Evolutionary conservation across 2,797 vertebrate species (phyloP), one percentile per base, ranked within the genome.

Genomic region (Toxotes lorentzi): DNA sequence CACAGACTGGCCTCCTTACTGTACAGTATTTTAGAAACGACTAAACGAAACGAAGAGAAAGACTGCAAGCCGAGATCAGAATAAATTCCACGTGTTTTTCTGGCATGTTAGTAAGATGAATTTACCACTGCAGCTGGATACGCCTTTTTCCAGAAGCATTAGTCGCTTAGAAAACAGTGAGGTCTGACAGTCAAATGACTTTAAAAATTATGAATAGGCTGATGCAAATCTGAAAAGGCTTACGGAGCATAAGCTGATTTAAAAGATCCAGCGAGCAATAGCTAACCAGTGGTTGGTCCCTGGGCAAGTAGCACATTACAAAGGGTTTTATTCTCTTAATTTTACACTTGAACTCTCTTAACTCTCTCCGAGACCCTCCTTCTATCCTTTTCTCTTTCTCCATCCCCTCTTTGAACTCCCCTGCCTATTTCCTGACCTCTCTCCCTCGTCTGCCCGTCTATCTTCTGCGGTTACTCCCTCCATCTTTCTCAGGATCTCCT

Each of bases 261-360:
- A 69, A 74, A 53, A 75, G 51, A 66, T 54, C 58, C 67, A 60
- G 58, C 12, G 21, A 81, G 53, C 38, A 58, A 50, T 58, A 34
- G 40, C 62, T 73, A 73, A 83, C 73, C 70, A 69, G 67, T 40
- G 71, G 56, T 76, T 48, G 57, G 70, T 74, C 84, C 77, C 54
- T 40, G 51, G 23, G 58, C 45, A 74, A 81, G 72, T 60, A 73
- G 76, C 68, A 70, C 81, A 75, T 89, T 82, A 86, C 79, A 85
- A 90, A 83, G 45, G 73, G 59, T 73, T 88, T 83, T 74, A 85
- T 80, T 82, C 81, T 77, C 66, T 81, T 77, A 74, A 88, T 85
- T 89, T 91, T 86, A 88, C 87, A 86, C 84, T 83, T 90, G 84
- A 90, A 88, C 82, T 87, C 78, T 78, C 78, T 66, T 78, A 73